phyloP scores from a whole-genome alignment of 2,113 vertebrate genomes.

The Alaudala cheleensis region DNA sequence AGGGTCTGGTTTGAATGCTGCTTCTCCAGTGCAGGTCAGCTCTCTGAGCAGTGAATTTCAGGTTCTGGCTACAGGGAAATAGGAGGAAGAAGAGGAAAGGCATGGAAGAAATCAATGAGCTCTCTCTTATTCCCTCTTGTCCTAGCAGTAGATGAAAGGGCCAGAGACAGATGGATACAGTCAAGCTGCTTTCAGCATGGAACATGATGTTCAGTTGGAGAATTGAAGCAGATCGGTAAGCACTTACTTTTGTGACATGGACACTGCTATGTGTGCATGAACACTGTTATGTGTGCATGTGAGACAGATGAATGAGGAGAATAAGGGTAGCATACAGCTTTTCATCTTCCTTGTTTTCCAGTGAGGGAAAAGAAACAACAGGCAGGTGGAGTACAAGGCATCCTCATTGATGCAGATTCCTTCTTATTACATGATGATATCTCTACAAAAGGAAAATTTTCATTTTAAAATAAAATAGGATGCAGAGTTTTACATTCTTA shows the following conservation, averaged over 20 bases:
- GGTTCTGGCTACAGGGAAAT: not conserved
- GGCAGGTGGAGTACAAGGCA: not conserved
- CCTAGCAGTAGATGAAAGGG: not conserved
- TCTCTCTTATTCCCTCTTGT: not conserved
- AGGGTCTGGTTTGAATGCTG: not conserved
- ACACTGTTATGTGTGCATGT: not conserved
- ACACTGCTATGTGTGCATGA: not conserved
- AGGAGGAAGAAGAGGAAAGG: not conserved
- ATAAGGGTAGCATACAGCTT: not conserved
- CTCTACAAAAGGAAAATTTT: not conserved
- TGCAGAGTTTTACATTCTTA: not conserved
- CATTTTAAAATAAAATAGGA: not conserved
- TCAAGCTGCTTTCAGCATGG: not conserved
- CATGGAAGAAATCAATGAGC: not conserved
- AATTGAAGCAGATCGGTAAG: not conserved
- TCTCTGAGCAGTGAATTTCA: not conserved
- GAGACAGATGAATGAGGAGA: not conserved
- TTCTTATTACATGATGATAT: not conserved
- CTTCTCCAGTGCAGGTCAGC: not conserved
- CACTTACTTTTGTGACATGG: not conserved
- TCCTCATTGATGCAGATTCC: not conserved
- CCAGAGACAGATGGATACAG: not conserved
- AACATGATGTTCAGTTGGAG: rapidly evolving
- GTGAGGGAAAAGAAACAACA: not conserved
- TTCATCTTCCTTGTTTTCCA: not conserved